Evolutionary conservation across 2,113 vertebrate species (phyloP), one percentile per base, ranked within the genome.

Genomic region (Nothocercus nigrocapillus): DNA sequence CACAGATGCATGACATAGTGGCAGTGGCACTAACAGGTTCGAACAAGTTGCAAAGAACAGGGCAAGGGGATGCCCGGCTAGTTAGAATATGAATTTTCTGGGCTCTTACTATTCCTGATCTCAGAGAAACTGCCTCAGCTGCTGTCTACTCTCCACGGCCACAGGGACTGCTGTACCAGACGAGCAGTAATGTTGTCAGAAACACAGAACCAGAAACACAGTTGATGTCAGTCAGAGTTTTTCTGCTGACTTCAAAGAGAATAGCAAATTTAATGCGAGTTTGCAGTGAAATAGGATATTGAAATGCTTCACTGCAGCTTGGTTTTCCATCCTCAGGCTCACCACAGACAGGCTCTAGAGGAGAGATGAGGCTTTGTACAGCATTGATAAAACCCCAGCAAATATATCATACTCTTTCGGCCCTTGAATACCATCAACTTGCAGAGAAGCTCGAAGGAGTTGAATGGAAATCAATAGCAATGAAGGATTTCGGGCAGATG

Each of bases 191-290:
- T 53, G 72, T 91, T 93, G 89, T 96, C 93, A 96, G 66, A 94
- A 91, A 88, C 87, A 89, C 47, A 95, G 92, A 93, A 91, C 32
- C 62, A 94, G 85, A 91, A 36, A 83, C 44, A 79, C 73, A 14
- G 72, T 12, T 91, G 73, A 86, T 93, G 90, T 96, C 94, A 96
- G 82, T 96, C 89, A 92, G 88, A 66, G 93, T 28, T 90, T 91
- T 93, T 86, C 93, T 86, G 73, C 80, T 78, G 83, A 91, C 93
- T 96, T 97, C 94, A 93, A 95, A 96, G 82, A 92, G 90, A 96
- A 95, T 88, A 88, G 66, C 69, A 96, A 96, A 93, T 90, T 88
- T 90, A 91, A 92, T 83, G 73, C 53, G 77, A 83, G 56, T 91
- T 88, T 95, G 82, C 82, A 96, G 64, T 64, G 79, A 94, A 95